Percentiles rank a stretch among this genome's conserved stretches.
Evolutionary conservation across 2,113 vertebrate genomes (phyloP).

Genomic region (Rhinoderma darwinii): DNA sequence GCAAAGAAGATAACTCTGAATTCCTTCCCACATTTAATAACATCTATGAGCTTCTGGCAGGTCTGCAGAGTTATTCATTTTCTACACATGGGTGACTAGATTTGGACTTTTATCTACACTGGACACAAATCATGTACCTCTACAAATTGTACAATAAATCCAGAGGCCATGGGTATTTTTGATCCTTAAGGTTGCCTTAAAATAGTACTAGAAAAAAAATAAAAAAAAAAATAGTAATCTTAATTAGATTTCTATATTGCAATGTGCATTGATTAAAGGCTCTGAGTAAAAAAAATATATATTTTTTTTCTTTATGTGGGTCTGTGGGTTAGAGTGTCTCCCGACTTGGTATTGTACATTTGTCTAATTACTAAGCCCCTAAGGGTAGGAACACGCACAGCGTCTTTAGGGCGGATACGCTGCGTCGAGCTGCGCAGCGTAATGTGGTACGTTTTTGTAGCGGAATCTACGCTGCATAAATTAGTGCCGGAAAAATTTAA

Average conservation of each 20-base stretch:
- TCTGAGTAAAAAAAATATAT: background rate
- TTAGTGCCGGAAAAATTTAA: too few relatives aligned
- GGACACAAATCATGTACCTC: constrained; percentile 48
- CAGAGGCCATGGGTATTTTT: background rate
- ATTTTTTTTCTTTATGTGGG: background rate
- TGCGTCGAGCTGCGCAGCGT: too few relatives aligned
- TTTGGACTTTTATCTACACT: constrained; percentile 22
- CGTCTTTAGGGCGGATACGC: too few relatives aligned
- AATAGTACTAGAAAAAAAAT: constrained; percentile 13
- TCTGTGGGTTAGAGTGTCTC: background rate
- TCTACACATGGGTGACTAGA: constrained; percentile 49
- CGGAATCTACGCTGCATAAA: too few relatives aligned
- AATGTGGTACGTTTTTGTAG: too few relatives aligned
- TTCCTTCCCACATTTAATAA: constrained; percentile 64
- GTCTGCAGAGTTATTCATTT: constrained; percentile 56
- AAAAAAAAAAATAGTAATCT: background rate
- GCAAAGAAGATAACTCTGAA: constrained; percentile 64
- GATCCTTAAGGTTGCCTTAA: constrained; percentile 23
- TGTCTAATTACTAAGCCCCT: background rate
- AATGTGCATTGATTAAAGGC: background rate
- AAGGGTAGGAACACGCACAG: too few relatives aligned
- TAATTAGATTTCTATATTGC: constrained; percentile 34
- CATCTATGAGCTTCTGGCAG: constrained; percentile 39
- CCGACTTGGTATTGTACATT: background rate
- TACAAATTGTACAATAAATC: constrained; percentile 53